Evolutionary conservation across 2,797 vertebrate genomes (phyloP).

Genomic region (Lerista edwardsae): DNA sequence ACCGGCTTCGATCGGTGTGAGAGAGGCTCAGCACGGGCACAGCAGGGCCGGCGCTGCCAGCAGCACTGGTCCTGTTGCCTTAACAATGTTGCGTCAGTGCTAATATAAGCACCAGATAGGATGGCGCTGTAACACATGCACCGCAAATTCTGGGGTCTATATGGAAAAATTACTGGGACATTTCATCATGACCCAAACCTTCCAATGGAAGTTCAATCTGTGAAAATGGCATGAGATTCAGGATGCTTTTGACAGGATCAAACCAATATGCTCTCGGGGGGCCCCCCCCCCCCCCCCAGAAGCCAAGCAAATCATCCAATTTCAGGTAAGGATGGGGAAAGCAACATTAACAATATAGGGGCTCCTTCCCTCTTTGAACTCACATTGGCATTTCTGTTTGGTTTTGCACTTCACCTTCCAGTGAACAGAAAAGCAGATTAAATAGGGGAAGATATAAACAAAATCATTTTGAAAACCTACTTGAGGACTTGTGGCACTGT

Average conservation of each 20-base stretch:
- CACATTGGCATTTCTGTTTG: conserved; percentile 44
- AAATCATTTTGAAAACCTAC: conserved; percentile 62
- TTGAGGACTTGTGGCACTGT: conserved; percentile 69
- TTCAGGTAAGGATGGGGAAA: conserved; percentile 38
- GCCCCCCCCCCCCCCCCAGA: background rate
- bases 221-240: background rate
- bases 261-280: background rate
- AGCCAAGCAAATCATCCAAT: conserved; percentile 21
- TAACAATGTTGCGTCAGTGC: too few species aligned
- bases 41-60: too few species aligned
- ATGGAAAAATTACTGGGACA: background rate
- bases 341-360: conserved; percentile 37
- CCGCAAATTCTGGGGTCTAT: too few species aligned
- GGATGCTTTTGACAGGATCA: background rate
- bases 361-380: conserved; percentile 6
- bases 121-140: background rate
- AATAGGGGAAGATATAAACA: conserved; percentile 52
- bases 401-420: conserved; percentile 35
- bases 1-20: too few species aligned
- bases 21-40: too few species aligned
- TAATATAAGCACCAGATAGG: too few species aligned
- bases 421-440: conserved; percentile 45
- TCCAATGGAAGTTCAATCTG: background rate
- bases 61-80: too few species aligned
- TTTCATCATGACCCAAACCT: background rate